Conservation (phyloP, 2,113 vertebrate genomes). For the Arizona elegans region DNA sequence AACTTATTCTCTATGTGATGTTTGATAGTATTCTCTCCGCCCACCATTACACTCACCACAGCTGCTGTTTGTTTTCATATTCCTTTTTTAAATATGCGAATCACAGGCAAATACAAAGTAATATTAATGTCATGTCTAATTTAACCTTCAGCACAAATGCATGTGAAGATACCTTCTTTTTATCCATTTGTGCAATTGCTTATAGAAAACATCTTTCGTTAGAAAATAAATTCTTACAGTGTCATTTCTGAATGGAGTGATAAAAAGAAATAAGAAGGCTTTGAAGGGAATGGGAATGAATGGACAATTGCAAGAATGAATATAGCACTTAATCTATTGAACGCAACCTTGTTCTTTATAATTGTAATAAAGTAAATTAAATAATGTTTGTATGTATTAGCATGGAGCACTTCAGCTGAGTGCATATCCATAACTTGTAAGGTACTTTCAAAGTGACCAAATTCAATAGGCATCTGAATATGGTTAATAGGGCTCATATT, state of each 20-base stretch:
- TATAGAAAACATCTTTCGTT: no score
- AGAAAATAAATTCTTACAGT: no score
- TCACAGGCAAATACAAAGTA: background rate
- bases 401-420: conserved; percentile 10
- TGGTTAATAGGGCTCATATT: background rate
- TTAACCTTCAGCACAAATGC: background rate
- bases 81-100: background rate
- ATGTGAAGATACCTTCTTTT: conserved; percentile 15
- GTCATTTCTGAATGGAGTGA: background rate
- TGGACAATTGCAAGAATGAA: background rate
- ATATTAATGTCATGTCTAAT: background rate
- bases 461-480: background rate
- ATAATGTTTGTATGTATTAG: conserved; percentile 22
- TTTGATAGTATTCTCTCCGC: background rate
- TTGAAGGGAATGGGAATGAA: background rate
- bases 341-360: conserved; percentile 32
- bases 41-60: background rate
- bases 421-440: background rate
- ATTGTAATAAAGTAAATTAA: conserved; percentile 34
- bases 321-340: conserved; percentile 5
- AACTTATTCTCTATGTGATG: background rate
- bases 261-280: background rate
- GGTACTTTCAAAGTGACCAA: conserved; percentile 3
- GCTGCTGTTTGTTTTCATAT: background rate
- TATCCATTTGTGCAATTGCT: background rate